Base-by-base conservation (phyloP, 2,113 vertebrate genomes). In the Macquaria australasica region DNA sequence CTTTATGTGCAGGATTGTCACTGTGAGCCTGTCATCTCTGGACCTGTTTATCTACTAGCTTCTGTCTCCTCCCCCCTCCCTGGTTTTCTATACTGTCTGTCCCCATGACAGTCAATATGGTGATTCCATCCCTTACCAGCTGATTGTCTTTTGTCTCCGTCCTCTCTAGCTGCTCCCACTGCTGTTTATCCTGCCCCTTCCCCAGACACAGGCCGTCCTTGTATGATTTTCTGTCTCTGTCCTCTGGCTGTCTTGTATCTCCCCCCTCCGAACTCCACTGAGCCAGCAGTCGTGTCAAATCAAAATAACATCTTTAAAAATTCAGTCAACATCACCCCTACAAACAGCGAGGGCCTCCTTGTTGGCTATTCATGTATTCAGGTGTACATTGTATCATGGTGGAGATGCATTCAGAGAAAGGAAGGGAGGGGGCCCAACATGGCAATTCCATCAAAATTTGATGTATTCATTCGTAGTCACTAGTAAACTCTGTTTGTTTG, bases 281-380 rank as follows among this genome's bases (percentile, higher is more conserved):
- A 89, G 91, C 89, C 73, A 28, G 58, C 87, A 81, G 82, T 88
- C 81, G 87, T 92, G 92, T 93, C 92, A 94, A 91, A 95, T 93
- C 92, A 81, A 93, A 94, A 93, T 90, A 94, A 91, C 88, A 86
- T 90, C 89, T 95, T 95, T 93, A 93, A 94, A 94, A 94, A 95
- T 95, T 89, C 94, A 94, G 95, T 95, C 91, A 94, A 93, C 93
- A 93, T 88, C 83, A 53, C 81, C 82, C 87, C 86, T 83, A 92
- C 92, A 93, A 93, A 92, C 92, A 89, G 85, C 86, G 7, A 87
- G 83, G 86, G 88, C 83, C 83, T 85, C 81, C 91, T 94, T 83
- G 88, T 95, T 95, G 93, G 69, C 90, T 94, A 95, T 96, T 95
- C 95, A 95, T 95, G 92, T 94, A 95, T 95, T 92, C 94, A 64